These are phyloP conservation scores for Dasypolia templi DNA, from an alignment of 2,888 invertebrate species.

Conservation along the genomic window DNA sequence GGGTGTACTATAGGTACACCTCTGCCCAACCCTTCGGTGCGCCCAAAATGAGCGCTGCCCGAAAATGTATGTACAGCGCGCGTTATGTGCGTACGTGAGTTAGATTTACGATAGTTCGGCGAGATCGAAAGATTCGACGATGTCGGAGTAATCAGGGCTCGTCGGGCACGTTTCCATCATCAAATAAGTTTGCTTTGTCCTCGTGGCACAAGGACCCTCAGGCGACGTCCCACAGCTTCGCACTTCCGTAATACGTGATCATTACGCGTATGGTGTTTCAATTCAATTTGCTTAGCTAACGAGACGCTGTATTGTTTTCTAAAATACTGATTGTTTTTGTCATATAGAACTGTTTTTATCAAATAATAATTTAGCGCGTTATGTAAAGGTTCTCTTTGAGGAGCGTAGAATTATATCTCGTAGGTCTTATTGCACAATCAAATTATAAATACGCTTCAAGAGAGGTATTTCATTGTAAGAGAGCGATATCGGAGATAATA, in stretches of 20 bases:
- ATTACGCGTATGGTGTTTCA: conserved; percentile 67
- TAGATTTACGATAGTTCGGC: conserved; percentile 59
- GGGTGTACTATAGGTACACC: too few species aligned
- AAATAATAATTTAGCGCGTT: conserved; percentile 36
- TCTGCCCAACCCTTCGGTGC: too few species aligned
- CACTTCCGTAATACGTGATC: conserved; percentile 69
- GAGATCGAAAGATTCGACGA: conserved; percentile 41
- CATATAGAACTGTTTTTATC: conserved; percentile 9
- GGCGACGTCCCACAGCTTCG: conserved; percentile 60
- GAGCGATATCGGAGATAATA: conserved; percentile 58
- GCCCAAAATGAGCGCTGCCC: conserved; percentile 27
- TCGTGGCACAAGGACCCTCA: conserved; percentile 48
- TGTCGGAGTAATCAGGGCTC: conserved; percentile 19
- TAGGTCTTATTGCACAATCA: conserved; percentile 44
- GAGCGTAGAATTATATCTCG: conserved; percentile 45
- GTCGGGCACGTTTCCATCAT: conserved; percentile 54
- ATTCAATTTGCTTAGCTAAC: conserved; percentile 70
- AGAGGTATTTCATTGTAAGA: conserved; percentile 45
- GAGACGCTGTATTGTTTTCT: conserved; percentile 49
- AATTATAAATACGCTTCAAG: conserved; percentile 50
- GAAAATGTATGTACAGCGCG: conserved; percentile 44
- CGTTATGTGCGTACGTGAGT: conserved; percentile 40
- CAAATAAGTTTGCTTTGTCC: conserved; percentile 59
- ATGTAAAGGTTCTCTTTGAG: conserved; percentile 45
- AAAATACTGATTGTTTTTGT: conserved; percentile 35